phyloP scores from a whole-genome alignment of 2,113 vertebrate species.

The Mesocricetus auratus region DNA sequence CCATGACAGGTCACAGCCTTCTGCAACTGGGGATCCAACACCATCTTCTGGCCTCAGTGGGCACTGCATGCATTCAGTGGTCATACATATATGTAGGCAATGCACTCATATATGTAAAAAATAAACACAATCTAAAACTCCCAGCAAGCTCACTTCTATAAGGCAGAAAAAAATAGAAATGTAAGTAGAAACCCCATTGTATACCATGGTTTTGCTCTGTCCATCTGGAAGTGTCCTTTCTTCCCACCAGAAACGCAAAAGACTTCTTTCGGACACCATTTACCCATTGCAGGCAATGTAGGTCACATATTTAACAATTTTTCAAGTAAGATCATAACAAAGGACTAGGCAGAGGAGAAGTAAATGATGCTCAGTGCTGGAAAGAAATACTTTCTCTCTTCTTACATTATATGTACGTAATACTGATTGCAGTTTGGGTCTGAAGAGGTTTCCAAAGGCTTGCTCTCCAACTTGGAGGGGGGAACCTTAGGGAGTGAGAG shows the following conservation, averaged over 20 bases:
- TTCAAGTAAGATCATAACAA: background rate
- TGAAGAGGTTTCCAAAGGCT: background rate
- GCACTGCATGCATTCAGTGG: background rate
- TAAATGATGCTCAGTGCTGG: background rate
- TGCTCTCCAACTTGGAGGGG: background rate
- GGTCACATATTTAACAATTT: background rate
- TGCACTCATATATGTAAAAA: background rate
- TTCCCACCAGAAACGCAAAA: background rate
- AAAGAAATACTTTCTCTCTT: background rate
- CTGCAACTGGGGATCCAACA: too few species aligned
- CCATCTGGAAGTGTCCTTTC: background rate
- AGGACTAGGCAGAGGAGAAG: conserved; percentile 20
- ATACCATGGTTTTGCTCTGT: background rate
- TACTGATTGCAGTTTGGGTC: too few species aligned
- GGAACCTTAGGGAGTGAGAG: background rate
- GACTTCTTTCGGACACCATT: background rate
- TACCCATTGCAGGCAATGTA: background rate
- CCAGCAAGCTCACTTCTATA: background rate
- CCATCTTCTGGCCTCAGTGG: background rate
- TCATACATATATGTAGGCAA: background rate
- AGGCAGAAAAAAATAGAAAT: conserved; percentile 1
- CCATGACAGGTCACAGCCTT: background rate
- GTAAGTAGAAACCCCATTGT: conserved; percentile 30
- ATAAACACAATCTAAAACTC: background rate
- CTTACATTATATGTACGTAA: background rate